Evolutionary conservation across 2,888 invertebrate genomes (phyloP), one percentile per base, ranked within the genome.

Genomic region (Arrhopalites spinosus): DNA sequence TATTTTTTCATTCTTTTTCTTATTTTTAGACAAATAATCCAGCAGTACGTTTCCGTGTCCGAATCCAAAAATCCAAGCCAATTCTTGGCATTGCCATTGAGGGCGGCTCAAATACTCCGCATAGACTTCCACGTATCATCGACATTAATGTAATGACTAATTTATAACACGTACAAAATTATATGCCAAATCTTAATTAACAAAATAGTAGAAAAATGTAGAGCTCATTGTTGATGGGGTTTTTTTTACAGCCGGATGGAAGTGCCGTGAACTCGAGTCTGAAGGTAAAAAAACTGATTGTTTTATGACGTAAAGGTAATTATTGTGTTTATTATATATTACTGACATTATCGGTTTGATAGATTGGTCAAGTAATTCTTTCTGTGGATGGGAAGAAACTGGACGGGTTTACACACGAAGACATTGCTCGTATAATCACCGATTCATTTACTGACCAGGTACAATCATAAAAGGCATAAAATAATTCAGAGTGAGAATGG

Each of bases 41-140:
- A 1, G 79, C 80, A 20, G 77, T 82, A 0, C 69, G 82, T 11
- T 82, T 95, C 84, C 90, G 93, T 86, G 92, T 96, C 84, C 92
- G 92, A 82, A 36, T 36, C 36, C 36, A 36, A 36, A 36, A 36
- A 11, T 36, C 36, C 36, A 36, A 36, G 87, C 94, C 96, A 68
- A 94, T 95, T 84, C 90, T 98, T 84, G 97, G 98, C 82, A 50
- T 50, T 25, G 97, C 96, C 80, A 97, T 98, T 84, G 97, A 97
- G 88, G 98, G 98, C 78, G 98, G 98, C 79, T 94, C 94, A 84
- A 96, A 98, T 86, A 97, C 97, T 64, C 93, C 93, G 85, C 96
- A 97, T 87, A 94, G 95, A 74, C 88, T 96, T 84, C 97, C 97
- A 73, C 90, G 96, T 85, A 96, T 98, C 84, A 96, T 97, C 84